Percentiles rank a stretch among this genome's conserved stretches.
Conservation (phyloP, 2,113 vertebrate genomes). For the Ahaetulla prasina region DNA sequence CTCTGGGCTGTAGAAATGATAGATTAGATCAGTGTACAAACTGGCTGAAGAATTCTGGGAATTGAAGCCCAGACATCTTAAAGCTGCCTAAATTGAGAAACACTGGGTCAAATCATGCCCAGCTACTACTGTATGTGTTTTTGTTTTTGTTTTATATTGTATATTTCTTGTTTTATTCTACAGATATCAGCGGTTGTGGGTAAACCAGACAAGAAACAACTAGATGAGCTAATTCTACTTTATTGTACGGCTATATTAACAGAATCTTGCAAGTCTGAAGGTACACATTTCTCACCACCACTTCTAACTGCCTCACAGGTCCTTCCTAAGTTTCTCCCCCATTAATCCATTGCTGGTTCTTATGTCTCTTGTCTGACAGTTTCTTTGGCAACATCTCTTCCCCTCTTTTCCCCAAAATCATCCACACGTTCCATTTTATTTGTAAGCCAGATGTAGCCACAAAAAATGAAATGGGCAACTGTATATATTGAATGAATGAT, state of each 20-base stretch:
- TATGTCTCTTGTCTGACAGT: background rate
- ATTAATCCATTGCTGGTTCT: background rate
- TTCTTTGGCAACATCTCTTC: background rate
- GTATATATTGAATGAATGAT: background rate
- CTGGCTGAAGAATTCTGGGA: background rate
- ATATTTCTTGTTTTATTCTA: background rate
- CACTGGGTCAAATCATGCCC: background rate
- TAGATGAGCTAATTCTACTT: background rate
- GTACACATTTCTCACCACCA: background rate
- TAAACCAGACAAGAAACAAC: background rate
- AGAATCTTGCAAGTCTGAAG: background rate
- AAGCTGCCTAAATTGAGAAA: background rate
- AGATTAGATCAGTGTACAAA: background rate
- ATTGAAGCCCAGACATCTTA: background rate
- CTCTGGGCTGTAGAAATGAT: background rate
- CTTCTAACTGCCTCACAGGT: background rate
- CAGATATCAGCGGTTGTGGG: background rate
- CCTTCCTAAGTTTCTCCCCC: background rate
- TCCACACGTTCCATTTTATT: background rate
- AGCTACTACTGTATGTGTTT: background rate
- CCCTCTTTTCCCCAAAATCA: background rate
- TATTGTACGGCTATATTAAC: background rate
- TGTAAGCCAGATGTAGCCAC: background rate
- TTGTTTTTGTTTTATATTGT: background rate
- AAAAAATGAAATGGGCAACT: background rate